Evolutionary conservation across 2,113 vertebrate species (phyloP).

Genomic region (Sterrhoptilus dennistouni): DNA sequence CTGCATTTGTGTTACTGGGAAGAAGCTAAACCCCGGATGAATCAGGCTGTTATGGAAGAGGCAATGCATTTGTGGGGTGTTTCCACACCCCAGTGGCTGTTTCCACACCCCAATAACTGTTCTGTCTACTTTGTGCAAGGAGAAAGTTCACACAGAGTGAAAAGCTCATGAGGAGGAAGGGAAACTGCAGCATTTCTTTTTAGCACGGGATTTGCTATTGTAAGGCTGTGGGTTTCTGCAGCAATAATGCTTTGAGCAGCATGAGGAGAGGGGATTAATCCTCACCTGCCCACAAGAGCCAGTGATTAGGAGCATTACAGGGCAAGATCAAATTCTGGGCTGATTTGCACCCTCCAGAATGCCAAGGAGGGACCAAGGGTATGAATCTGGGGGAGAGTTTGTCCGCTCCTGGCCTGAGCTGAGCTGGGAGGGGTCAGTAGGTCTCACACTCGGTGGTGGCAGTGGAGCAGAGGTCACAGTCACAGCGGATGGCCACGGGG

Average conservation of each 20-base stretch:
- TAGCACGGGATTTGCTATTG: neutral
- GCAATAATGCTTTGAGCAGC: neutral
- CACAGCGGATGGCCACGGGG: constrained; percentile 85
- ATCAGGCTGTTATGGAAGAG: neutral
- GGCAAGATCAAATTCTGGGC: neutral
- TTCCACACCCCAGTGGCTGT: neutral
- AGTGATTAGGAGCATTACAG: neutral
- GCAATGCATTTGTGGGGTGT: neutral
- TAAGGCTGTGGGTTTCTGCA: neutral
- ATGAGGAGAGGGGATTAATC: neutral
- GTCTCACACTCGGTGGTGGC: constrained; percentile 88
- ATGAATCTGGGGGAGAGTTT: neutral
- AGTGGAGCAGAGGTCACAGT: constrained; percentile 85
- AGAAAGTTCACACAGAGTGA: neutral
- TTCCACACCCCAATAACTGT: neutral
- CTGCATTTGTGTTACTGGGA: neutral
- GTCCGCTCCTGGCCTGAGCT: accelerated
- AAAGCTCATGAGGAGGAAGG: neutral
- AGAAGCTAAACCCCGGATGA: neutral
- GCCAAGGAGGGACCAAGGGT: neutral
- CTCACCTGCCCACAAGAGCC: neutral
- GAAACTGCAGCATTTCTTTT: neutral
- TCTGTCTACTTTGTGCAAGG: neutral
- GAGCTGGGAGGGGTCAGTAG: constrained; percentile 45
- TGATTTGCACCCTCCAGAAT: neutral